phyloP scores from a whole-genome alignment of 2,888 invertebrate genomes.

The Norana najaformis region DNA sequence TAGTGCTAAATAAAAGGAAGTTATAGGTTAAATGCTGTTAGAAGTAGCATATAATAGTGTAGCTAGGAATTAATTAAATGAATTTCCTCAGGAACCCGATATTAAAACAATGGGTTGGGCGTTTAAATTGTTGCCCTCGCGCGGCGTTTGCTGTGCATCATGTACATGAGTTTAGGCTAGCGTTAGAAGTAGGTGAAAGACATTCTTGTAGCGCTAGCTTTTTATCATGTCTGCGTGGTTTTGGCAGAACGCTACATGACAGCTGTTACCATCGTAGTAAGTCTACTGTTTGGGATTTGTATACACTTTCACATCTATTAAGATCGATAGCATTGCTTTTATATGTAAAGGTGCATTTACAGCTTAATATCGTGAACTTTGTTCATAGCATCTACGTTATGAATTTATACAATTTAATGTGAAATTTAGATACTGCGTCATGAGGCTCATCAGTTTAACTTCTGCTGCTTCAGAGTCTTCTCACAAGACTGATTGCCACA shows the following conservation, averaged over 20 bases:
- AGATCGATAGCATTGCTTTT: too few species aligned
- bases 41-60: not conserved
- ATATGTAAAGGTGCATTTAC: too few species aligned
- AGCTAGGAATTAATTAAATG: not conserved
- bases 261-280: not conserved
- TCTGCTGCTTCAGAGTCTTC: not conserved
- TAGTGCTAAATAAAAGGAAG: too few species aligned
- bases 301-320: too few species aligned
- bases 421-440: not conserved
- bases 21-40: too few species aligned
- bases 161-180: not conserved
- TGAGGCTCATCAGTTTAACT: not conserved
- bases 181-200: not conserved
- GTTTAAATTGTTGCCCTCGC: not conserved
- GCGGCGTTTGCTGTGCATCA: not conserved
- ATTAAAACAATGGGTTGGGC: not conserved
- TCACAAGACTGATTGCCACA: not conserved
- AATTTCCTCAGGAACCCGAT: not conserved
- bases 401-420: not conserved
- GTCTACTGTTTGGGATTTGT: conserved; percentile 1
- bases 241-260: not conserved
- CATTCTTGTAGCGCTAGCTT: not conserved
- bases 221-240: not conserved
- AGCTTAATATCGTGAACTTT: not conserved
- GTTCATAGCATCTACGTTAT: not conserved